These are phyloP conservation scores for Phyllotreta cruciferae DNA, from an alignment of 2,888 invertebrate species.

Conservation along the genomic window DNA sequence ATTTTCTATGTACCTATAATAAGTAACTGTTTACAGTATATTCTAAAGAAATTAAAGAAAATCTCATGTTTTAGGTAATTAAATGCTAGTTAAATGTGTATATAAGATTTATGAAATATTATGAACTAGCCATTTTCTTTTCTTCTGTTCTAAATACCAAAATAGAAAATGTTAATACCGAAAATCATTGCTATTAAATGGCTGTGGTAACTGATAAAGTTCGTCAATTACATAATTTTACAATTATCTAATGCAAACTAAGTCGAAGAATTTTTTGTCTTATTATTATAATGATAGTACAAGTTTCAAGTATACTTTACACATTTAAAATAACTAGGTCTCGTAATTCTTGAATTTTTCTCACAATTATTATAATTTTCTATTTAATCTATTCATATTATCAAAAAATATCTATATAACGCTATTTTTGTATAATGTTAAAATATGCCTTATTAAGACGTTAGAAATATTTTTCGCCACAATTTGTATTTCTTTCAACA, in stretches of 20 bases:
- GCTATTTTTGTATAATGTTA: too few species aligned
- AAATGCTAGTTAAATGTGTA: slow-evolving; percentile 5
- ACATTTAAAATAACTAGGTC: background rate
- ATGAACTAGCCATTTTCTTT: slow-evolving; percentile 26
- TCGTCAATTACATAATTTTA: too few species aligned
- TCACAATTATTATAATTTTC: too few species aligned
- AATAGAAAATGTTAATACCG: slow-evolving; percentile 20
- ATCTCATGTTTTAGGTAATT: slow-evolving; percentile 1
- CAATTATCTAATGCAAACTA: too few species aligned
- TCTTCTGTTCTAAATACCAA: slow-evolving; percentile 16
- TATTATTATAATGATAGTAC: background rate
- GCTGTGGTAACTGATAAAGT: slow-evolving; percentile 15
- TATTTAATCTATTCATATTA: too few species aligned
- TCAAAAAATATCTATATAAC: too few species aligned
- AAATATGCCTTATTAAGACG: too few species aligned
- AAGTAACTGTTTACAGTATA: slow-evolving; percentile 1
- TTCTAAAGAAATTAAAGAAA: slow-evolving; percentile 5
- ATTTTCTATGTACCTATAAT: too few species aligned
- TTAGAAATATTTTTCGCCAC: too few species aligned
- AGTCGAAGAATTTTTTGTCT: background rate
- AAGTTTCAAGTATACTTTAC: slow-evolving; percentile 6
- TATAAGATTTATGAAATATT: slow-evolving; percentile 7
- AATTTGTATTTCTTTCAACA: too few species aligned
- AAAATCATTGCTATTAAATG: slow-evolving; percentile 15
- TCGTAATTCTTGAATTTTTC: slow-evolving; percentile 3